Percentiles rank a stretch among this genome's conserved stretches.
Conservation (phyloP, 1,140 invertebrate species). For the Drosophila serrata region DNA sequence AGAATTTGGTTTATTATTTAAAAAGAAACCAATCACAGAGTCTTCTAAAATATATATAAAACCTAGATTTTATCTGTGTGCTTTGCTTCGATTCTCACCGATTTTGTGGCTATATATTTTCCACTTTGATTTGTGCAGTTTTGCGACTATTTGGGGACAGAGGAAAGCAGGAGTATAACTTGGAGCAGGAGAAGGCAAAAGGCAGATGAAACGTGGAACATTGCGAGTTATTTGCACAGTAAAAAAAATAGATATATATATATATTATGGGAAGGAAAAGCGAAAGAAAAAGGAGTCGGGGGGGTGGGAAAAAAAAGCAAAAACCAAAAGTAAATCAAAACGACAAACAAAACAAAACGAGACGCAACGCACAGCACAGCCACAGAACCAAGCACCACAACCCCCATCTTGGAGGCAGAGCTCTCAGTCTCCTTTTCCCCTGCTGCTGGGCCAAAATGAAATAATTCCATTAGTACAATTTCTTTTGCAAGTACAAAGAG, state of each 20-base stretch:
- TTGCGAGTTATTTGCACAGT: conserved; percentile 72
- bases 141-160: conserved; percentile 37
- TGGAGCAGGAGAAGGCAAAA: conserved; percentile 10
- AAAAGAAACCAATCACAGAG: neutral
- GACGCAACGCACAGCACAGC: conserved; percentile 43
- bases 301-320: conserved; percentile 12
- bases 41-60: too few species aligned
- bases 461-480: conserved; percentile 85
- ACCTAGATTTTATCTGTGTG: conserved; percentile 8
- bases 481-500: conserved; percentile 85
- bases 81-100: neutral
- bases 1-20: too few species aligned
- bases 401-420: neutral
- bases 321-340: conserved; percentile 78
- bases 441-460: conserved; percentile 61
- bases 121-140: conserved; percentile 51
- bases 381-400: neutral
- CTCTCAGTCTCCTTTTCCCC: conserved; percentile 1
- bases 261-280: conserved; percentile 1
- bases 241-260: conserved; percentile 25
- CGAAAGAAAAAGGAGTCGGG: neutral
- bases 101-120: conserved; percentile 39
- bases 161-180: conserved; percentile 12
- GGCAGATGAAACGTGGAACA: conserved; percentile 48
- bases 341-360: conserved; percentile 79